Base-by-base conservation (phyloP, 2,888 invertebrate species). In the Ganaspis brasiliensis region DNA sequence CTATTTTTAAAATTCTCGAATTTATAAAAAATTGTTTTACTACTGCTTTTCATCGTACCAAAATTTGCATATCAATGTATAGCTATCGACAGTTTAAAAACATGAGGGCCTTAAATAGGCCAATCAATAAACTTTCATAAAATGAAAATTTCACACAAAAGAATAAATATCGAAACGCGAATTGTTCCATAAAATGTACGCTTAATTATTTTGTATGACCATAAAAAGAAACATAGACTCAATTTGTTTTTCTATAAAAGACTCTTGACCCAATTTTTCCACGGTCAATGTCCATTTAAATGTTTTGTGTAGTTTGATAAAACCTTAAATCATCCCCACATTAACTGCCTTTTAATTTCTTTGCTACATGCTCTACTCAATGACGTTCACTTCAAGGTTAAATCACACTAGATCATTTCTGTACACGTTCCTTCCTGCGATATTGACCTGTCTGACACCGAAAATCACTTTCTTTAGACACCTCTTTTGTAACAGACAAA, bases 381-480 rank as follows among this genome's bases (percentile, higher is more conserved):
- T 63, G 40, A 63, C 63, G 40, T 63, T n/a, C 40, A 63, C 37
- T 35, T 19, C 63, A 63, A 63, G 63, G 63, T 21, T 8, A 37
- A 14, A 40, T 9, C 63, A 63, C n/a, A 37, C 8, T 21, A 10
- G 24, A 56, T 40, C 4, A 57, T 72, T 72, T 37, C 72, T 55
- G 10, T 37, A 24, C 40, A 57, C 24, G 37, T 56, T 35, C 37
- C 37, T 61, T 61, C 24, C n/a, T 19, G 19, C 26, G 35, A 37
- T 57, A 72, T 75, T 52, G 72, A 72, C 45, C 63, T n/a, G 14
- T 31, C 24, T 71, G 72, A 77, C 75, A 77, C 72, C 75, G 72
- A 76, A 79, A 79, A 79, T 75, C 72, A 79, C 79, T 79, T 79
- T 74, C 74, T 67, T 67, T 75, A 56, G 73, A 56, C n/a, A 67